Evolutionary conservation across 2,888 invertebrate genomes (phyloP), one percentile per base, ranked within the genome.

Genomic region (Drosophila peninsularis): DNA sequence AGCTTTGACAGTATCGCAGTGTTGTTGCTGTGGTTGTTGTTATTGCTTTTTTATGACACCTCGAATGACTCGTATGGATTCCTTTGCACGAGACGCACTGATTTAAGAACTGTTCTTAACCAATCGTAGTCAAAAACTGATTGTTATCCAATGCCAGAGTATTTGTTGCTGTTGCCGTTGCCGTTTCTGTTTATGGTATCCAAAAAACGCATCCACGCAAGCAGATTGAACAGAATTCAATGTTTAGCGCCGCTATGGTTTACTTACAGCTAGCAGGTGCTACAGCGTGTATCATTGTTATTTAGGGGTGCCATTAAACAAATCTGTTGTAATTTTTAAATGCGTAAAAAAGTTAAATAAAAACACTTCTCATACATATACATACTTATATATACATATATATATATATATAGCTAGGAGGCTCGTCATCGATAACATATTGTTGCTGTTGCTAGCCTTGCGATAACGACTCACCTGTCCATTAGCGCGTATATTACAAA

Each of bases 391-490:
- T 36, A 42, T 34, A 64, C 41, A 56, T 42, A 67, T 21, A 60
- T 36, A 41, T 34, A 64, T 47, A 56, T 56, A 53, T 42, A 42
- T 63, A 64, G 47, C 44, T 62, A 37, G 60, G 67, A 66, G 82
- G 71, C 52, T 79, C 76, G 82, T 82, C 85, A 83, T 86, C 86
- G 83, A 81, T 81, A 74, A 60, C 56, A 58, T 52, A 21, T 45
- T 64, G 27, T 76, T 71, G 49, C 58, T 39, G 24, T 56, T 57
- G 47, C 55, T 39, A 13, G 32, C 32, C 4, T 36, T 30, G 11
- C 75, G 70, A 76, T 75, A 60, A 47, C 30, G 6, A 21, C 19
- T 6, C 62, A 19, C 41, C 42, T 4, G n/a, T 19, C 24, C 5
- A 14, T 11, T 21, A 11, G 30, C 37, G 62, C 50, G 47, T n/a